phyloP scores from a whole-genome alignment of 2,797 vertebrate genomes.

The Karalla daura region DNA sequence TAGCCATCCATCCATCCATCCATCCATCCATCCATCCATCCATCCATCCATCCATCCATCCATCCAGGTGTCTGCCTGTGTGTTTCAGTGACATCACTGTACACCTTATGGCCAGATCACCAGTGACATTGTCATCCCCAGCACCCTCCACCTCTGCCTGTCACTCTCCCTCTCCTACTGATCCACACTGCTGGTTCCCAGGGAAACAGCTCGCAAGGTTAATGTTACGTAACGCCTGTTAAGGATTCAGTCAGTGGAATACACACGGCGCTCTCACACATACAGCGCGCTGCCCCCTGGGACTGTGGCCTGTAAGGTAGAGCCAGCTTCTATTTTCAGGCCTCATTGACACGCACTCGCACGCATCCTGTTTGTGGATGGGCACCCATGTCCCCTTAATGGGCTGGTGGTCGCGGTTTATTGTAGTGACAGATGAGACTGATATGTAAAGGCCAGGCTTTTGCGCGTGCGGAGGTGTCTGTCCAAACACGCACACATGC shows the following conservation, averaged over 20 bases:
- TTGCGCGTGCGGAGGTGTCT: constrained; percentile 36
- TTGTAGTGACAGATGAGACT: constrained; percentile 23
- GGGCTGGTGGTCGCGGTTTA: constrained; percentile 5
- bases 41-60: no score
- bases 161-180: constrained; percentile 13
- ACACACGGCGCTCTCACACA: constrained; percentile 19
- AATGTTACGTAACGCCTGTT: constrained; percentile 66
- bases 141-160: constrained; percentile 13
- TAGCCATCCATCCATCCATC: no score
- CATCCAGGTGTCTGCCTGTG: no score
- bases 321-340: constrained; percentile 64
- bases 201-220: constrained; percentile 55
- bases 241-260: constrained; percentile 55
- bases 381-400: constrained; percentile 28
- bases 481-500: constrained; percentile 7
- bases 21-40: no score
- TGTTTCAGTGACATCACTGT: constrained; percentile 1
- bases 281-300: constrained; percentile 42
- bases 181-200: constrained; percentile 39
- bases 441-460: constrained; percentile 27
- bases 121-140: constrained; percentile 18
- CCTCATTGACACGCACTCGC: constrained; percentile 14
- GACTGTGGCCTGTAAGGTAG: constrained; percentile 63
- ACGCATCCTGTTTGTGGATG: constrained; percentile 14
- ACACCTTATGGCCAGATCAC: no score